phyloP scores from a whole-genome alignment of 2,888 invertebrate species.

The Strigamia transsilvanica region DNA sequence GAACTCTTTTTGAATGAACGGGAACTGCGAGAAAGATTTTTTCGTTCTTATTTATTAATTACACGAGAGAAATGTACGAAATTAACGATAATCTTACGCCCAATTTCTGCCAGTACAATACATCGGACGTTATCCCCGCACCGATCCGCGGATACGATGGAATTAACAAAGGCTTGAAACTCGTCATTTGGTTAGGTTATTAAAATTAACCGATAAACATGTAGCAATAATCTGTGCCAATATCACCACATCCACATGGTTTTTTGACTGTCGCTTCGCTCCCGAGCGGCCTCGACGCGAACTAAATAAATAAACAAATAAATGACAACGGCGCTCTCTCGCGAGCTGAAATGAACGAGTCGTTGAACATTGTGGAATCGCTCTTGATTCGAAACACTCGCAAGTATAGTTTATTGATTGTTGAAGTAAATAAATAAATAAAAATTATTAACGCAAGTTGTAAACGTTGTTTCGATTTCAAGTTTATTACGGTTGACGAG shows the following conservation, averaged over 20 bases:
- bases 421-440: slow-evolving; percentile 58
- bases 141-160: slow-evolving; percentile 72
- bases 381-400: not conserved
- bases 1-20: slow-evolving; percentile 89
- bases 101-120: slow-evolving; percentile 87
- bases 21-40: slow-evolving; percentile 69
- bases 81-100: slow-evolving; percentile 71
- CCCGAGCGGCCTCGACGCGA: not conserved
- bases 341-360: not conserved
- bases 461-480: slow-evolving; percentile 55
- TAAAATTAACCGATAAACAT: no score
- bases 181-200: slow-evolving; percentile 65
- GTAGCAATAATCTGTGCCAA: no score
- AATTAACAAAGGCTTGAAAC: slow-evolving; percentile 75
- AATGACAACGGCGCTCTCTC: not conserved
- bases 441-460: no score
- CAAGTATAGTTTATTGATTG: not conserved
- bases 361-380: not conserved
- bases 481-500: not conserved
- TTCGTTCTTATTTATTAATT: not conserved
- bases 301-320: not conserved
- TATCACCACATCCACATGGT: not conserved
- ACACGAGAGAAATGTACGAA: slow-evolving; percentile 16
- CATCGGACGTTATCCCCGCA: slow-evolving; percentile 77
- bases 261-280: slow-evolving; percentile 34